These are phyloP conservation scores for Leptopilina syphax DNA, from an alignment of 2,888 invertebrate genomes.

Conservation along the genomic window DNA sequence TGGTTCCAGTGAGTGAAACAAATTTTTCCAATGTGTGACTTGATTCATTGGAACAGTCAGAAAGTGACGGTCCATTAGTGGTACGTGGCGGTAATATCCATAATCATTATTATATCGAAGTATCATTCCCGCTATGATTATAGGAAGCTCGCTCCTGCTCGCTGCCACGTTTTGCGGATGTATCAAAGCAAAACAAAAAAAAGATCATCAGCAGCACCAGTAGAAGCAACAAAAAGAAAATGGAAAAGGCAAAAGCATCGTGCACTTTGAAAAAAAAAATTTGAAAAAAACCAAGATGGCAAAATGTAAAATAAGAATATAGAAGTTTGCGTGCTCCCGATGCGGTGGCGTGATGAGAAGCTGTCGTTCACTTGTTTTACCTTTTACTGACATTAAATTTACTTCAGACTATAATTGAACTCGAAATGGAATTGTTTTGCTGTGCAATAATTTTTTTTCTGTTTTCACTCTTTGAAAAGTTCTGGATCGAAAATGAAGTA, in stretches of 20 bases:
- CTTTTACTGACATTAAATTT: constrained; percentile 62
- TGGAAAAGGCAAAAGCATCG: constrained; percentile 28
- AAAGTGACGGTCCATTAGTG: constrained; percentile 54
- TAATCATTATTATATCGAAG: constrained; percentile 67
- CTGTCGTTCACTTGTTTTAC: constrained; percentile 54
- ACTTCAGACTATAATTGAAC: constrained; percentile 67
- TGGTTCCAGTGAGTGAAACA: not conserved
- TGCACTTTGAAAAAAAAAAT: no score
- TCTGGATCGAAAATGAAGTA: no score
- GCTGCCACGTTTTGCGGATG: constrained; percentile 46
- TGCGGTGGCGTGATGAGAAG: constrained; percentile 67
- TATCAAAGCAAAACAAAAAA: constrained; percentile 38
- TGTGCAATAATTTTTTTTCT: constrained; percentile 53
- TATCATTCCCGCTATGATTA: constrained; percentile 67
- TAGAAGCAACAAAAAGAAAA: constrained; percentile 41
- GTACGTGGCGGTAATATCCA: constrained; percentile 61
- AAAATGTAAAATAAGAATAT: constrained; percentile 40
- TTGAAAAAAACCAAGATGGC: constrained; percentile 37
- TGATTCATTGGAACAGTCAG: constrained; percentile 48
- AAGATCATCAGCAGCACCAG: not conserved
- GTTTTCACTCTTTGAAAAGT: not conserved
- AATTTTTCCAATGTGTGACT: not conserved
- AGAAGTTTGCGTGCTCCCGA: constrained; percentile 66
- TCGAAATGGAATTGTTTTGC: constrained; percentile 67
- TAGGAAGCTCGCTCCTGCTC: constrained; percentile 61